Conservation (phyloP, 1,140 invertebrate genomes). For the Sitobion miscanthi region DNA sequence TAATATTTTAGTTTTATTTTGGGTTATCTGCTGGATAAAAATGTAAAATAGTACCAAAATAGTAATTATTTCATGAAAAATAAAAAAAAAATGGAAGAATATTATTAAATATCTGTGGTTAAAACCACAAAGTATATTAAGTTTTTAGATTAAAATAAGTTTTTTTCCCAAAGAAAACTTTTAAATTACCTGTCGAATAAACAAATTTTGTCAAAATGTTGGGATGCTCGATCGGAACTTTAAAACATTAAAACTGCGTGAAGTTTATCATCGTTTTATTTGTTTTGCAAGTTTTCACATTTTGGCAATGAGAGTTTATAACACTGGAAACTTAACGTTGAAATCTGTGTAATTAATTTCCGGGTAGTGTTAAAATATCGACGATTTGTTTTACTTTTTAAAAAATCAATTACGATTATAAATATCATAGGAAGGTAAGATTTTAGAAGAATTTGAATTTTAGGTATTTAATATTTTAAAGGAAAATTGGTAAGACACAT, state of each 20-base stretch:
- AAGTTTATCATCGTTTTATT: conserved; percentile 38
- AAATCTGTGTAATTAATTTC: conserved; percentile 22
- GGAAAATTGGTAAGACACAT: not conserved
- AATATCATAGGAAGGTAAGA: not conserved
- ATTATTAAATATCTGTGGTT: not conserved
- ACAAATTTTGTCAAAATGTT: not conserved
- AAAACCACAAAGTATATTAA: not conserved
- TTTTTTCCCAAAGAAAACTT: not conserved
- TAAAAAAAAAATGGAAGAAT: not conserved
- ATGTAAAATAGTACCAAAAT: not conserved
- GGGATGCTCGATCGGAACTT: not conserved
- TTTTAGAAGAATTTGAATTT: not conserved
- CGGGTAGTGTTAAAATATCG: not conserved
- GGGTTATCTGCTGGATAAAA: not conserved
- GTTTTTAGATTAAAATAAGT: not conserved
- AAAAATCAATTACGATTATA: not conserved
- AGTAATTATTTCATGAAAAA: not conserved
- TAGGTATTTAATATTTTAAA: not conserved
- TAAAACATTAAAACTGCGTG: not conserved
- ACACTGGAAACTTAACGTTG: not conserved
- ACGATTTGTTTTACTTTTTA: not conserved
- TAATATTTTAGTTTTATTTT: not conserved
- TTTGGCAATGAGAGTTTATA: not conserved
- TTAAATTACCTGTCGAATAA: not conserved
- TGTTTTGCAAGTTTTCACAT: conserved; percentile 26